Evolutionary conservation across 2,113 vertebrate genomes (phyloP), one percentile per base, ranked within the genome.

Genomic region (Formicarius rufipectus): DNA sequence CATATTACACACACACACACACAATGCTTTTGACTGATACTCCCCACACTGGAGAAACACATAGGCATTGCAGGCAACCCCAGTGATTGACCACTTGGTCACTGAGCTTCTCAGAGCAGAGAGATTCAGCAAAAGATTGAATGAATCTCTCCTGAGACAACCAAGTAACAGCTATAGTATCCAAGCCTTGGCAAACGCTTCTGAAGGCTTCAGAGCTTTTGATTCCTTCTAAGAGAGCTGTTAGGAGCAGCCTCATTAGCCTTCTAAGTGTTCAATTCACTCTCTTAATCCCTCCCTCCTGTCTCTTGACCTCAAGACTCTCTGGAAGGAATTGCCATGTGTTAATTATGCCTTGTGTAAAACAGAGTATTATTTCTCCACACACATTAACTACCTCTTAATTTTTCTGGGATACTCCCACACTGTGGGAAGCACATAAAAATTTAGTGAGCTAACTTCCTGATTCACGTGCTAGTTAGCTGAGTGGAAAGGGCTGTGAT

Each of bases 351-450:
- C 35, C 10, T 2, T 44, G 50, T 42, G 58, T 94, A 71, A 76
- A 94, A 33, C 52, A 17, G 28, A 55, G 18, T 18, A 25, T 66
- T 87, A 80, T 56, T 74, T 42, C 50, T 91, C 66, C 66, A 66
- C 42, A 49, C 22, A 21, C 23, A 21, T 68, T 62, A 59, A 39
- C 82, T 95, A 67, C 42, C 84, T 90, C 63, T 47, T 82, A 37
- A 50, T 89, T 93, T 95, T 76, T 83, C 78, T 80, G 75, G 50
- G 79, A 83, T 69, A 62, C 79, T 96, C 75, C 82, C 55, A 80
- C 79, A 55, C 37, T 39, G 7, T 0, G 0, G 87, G 78, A 93
- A 76, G 45, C n/a, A 53, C 45, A 12, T 53, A 87, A 83, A 60
- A 76, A 77, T 56, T 5, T 69, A 25, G 75, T 96, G 84, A 88